Evolutionary conservation across 1,140 invertebrate genomes (phyloP).

Genomic region (Aleiodes sp.): DNA sequence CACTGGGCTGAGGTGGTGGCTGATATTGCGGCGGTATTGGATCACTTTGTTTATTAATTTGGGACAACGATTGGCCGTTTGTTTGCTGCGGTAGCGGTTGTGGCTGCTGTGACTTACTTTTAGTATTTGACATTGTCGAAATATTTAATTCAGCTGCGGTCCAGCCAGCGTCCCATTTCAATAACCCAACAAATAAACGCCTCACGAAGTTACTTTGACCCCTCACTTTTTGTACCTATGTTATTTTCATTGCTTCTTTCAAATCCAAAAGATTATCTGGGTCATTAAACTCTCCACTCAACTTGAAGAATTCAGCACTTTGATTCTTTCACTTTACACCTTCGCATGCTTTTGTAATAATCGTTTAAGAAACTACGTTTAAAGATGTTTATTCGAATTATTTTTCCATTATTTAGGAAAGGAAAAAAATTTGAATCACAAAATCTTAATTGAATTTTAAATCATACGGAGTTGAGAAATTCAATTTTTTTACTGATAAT

Average conservation of each 20-base stretch:
- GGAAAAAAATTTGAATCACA: no score
- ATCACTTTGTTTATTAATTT: conserved; percentile 49
- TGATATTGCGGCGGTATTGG: conserved; percentile 72
- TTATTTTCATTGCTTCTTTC: background rate
- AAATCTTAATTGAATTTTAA: no score
- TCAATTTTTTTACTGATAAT: background rate
- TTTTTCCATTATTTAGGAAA: no score
- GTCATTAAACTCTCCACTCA: background rate
- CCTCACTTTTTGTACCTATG: background rate
- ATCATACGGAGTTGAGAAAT: background rate
- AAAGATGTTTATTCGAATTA: no score
- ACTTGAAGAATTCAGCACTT: background rate
- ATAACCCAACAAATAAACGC: conserved; percentile 22
- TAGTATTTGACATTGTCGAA: conserved; percentile 63
- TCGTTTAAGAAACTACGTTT: no score
- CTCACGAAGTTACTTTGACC: conserved; percentile 21
- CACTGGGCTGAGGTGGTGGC: conserved; percentile 70
- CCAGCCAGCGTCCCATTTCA: conserved; percentile 60
- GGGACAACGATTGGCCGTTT: conserved; percentile 36
- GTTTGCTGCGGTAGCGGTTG: conserved; percentile 49
- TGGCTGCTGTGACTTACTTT: conserved; percentile 61
- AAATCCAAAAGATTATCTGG: conserved; percentile 18
- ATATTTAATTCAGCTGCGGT: conserved; percentile 54
- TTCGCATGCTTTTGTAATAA: no score
- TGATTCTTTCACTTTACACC: background rate